Percentiles rank a stretch among this genome's conserved stretches.
Conservation (phyloP, 2,888 invertebrate species). For the Pyrrhia umbra region DNA sequence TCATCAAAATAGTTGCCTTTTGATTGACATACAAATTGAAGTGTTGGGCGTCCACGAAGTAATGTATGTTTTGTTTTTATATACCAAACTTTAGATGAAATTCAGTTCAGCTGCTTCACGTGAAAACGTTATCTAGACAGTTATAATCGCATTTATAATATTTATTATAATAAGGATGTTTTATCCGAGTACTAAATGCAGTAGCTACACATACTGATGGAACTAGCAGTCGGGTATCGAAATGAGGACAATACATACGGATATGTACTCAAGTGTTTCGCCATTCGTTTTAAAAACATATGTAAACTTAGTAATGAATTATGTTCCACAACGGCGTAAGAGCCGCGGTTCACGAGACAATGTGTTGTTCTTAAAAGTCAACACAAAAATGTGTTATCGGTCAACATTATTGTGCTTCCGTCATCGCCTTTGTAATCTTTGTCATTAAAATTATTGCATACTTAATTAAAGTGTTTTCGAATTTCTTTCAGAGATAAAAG, state of each 20-base stretch:
- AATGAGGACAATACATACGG: conserved; percentile 79
- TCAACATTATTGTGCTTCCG: conserved; percentile 33
- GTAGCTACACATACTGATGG: conserved; percentile 27
- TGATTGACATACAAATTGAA: too few species aligned
- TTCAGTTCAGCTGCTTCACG: too few species aligned
- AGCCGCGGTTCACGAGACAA: conserved; percentile 45
- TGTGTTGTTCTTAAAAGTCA: conserved; percentile 12
- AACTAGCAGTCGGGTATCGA: conserved; percentile 44
- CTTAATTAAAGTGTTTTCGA: conserved; percentile 14
- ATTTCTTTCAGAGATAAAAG: conserved; percentile 27
- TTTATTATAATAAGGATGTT: too few species aligned
- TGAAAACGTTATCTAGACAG: too few species aligned
- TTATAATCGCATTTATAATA: too few species aligned
- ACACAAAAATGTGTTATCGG: conserved; percentile 28
- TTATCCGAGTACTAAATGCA: conserved; percentile 54
- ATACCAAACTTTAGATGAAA: too few species aligned
- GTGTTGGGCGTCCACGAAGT: too few species aligned
- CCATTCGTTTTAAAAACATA: conserved; percentile 69
- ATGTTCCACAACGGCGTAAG: conserved; percentile 57
- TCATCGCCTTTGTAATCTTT: conserved; percentile 40
- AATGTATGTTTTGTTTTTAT: too few species aligned
- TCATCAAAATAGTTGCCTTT: too few species aligned
- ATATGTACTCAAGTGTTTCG: conserved; percentile 78
- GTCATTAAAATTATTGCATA: conserved; percentile 36
- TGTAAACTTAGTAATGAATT: conserved; percentile 72